phyloP scores from a whole-genome alignment of 2,113 vertebrate genomes.

The Pardalotus punctatus region DNA sequence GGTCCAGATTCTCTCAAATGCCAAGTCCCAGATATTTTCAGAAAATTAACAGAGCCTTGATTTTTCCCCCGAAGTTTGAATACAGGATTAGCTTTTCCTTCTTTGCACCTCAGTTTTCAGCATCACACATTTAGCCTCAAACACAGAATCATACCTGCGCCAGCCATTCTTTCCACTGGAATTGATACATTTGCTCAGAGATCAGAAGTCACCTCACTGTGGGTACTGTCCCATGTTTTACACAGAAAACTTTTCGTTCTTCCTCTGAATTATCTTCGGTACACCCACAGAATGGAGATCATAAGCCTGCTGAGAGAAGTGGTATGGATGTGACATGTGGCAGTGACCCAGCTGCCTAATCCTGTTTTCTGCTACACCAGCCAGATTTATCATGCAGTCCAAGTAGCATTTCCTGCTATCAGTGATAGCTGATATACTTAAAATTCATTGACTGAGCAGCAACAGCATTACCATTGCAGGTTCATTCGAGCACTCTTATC shows the following conservation, averaged over 20 bases:
- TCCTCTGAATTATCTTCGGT: neutral
- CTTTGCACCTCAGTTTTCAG: neutral
- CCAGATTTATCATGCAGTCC: neutral
- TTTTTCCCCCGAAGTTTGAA: neutral
- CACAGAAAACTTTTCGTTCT: neutral
- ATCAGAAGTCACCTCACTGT: neutral
- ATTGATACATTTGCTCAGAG: neutral
- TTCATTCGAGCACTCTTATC: neutral
- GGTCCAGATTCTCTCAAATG: neutral
- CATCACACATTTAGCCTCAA: neutral
- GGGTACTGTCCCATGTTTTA: neutral
- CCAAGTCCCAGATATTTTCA: neutral
- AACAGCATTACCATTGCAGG: rapidly evolving
- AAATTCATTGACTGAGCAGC: neutral
- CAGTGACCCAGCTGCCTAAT: neutral
- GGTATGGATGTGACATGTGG: neutral
- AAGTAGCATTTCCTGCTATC: neutral
- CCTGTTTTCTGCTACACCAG: neutral
- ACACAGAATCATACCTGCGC: neutral
- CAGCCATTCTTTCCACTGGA: neutral
- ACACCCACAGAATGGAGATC: neutral
- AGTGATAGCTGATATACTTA: neutral
- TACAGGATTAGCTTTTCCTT: neutral
- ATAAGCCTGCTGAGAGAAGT: neutral
- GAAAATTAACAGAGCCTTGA: neutral